phyloP scores from a whole-genome alignment of 2,797 vertebrate genomes.

The Labroides dimidiatus region DNA sequence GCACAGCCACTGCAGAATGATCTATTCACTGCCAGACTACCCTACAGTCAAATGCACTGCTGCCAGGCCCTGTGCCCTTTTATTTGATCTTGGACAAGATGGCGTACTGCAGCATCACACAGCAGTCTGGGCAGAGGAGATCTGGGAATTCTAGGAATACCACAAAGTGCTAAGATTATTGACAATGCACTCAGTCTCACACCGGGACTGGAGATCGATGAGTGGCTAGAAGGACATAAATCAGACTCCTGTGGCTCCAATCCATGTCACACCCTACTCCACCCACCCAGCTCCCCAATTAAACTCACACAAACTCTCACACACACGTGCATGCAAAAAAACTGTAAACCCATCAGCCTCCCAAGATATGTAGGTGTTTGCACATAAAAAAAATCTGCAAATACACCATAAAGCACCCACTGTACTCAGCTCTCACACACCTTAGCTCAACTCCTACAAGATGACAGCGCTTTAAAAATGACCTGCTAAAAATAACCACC shows the following conservation, averaged over 20 bases:
- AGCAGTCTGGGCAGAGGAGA: conserved; percentile 53
- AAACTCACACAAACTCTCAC: conserved; percentile 38
- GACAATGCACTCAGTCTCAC: conserved; percentile 82
- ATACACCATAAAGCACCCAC: conserved; percentile 47
- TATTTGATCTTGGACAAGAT: conserved; percentile 72
- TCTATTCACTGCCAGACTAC: conserved; percentile 42
- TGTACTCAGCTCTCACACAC: conserved; percentile 48
- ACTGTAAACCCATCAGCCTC: conserved; percentile 23
- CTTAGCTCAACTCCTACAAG: conserved; percentile 74
- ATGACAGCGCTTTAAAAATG: conserved; percentile 84
- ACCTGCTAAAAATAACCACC: conserved; percentile 89
- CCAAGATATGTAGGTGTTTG: conserved; percentile 12
- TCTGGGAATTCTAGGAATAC: conserved; percentile 81
- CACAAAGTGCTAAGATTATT: conserved; percentile 83
- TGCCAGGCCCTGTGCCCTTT: conserved; percentile 56
- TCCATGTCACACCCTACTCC: conserved; percentile 70
- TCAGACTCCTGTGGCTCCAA: conserved; percentile 74
- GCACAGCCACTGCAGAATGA: conserved; percentile 41
- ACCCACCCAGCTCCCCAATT: conserved; percentile 67
- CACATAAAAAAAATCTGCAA: conserved; percentile 34
- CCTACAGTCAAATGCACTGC: conserved; percentile 59
- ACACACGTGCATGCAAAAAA: conserved; percentile 30
- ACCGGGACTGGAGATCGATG: conserved; percentile 72
- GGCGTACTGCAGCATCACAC: conserved; percentile 74
- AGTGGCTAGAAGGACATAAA: conserved; percentile 78